Conservation (phyloP, 1,140 invertebrate species). For the Zeugodacus cucurbitae region DNA sequence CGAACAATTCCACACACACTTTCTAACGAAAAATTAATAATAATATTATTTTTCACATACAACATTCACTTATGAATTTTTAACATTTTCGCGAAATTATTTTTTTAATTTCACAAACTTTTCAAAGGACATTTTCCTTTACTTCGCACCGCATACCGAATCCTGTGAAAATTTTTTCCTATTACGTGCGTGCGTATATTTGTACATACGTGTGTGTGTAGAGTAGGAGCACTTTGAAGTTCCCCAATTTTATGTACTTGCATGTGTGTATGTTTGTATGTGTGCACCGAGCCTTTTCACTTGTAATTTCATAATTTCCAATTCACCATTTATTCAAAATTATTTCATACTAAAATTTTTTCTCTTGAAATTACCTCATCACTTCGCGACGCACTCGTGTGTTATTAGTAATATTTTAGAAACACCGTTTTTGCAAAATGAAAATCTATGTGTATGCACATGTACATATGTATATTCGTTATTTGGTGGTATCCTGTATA, state of each 20-base stretch:
- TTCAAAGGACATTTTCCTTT: too few species aligned
- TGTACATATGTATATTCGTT: background rate
- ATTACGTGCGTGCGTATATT: background rate
- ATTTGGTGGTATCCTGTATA: slow-evolving; percentile 17
- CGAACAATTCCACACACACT: background rate
- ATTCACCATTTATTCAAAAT: too few species aligned
- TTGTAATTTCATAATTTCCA: too few species aligned
- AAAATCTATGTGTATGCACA: background rate
- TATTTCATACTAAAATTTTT: background rate
- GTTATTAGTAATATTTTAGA: background rate
- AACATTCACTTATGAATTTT: too few species aligned
- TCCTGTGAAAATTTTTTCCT: too few species aligned
- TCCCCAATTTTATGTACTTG: background rate
- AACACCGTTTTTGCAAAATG: background rate
- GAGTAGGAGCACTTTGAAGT: background rate
- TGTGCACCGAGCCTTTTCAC: too few species aligned
- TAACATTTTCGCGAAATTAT: too few species aligned
- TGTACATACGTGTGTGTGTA: background rate
- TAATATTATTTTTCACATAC: too few species aligned
- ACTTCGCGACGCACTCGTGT: background rate
- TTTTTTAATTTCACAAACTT: too few species aligned
- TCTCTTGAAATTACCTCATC: background rate
- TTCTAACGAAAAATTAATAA: background rate
- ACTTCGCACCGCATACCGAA: too few species aligned
- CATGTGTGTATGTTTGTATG: background rate